Conservation (phyloP, 2,113 vertebrate species). For the Meriones unguiculatus region DNA sequence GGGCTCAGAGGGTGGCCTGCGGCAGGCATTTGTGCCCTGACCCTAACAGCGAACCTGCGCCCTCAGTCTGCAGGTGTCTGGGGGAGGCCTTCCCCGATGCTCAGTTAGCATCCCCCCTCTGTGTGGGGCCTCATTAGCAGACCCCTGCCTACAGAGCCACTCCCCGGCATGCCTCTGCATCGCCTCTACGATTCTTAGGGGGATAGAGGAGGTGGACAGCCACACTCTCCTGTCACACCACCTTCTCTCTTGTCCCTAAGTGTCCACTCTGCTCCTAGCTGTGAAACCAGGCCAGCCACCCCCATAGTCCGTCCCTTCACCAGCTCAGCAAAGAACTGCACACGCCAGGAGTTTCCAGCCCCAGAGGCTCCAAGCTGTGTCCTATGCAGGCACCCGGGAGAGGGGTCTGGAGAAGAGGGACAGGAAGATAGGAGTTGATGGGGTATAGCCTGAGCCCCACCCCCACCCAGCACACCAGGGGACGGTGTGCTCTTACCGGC, state of each 20-base stretch:
- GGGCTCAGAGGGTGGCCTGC: background rate
- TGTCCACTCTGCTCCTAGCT: conserved; percentile 31
- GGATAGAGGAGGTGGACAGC: background rate
- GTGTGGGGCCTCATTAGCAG: background rate
- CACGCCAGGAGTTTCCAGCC: background rate
- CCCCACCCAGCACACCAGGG: no score
- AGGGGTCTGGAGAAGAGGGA: background rate
- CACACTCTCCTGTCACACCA: fast-evolving
- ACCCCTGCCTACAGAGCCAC: background rate
- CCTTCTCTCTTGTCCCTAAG: background rate
- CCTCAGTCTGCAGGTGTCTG: background rate
- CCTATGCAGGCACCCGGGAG: background rate
- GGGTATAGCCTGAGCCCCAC: background rate
- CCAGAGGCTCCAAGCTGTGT: background rate
- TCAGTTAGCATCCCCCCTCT: background rate
- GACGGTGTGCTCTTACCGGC: background rate
- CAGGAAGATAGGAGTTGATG: no score
- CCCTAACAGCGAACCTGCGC: background rate
- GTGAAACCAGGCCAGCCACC: conserved; percentile 43
- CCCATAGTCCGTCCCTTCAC: background rate
- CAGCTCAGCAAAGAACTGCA: background rate
- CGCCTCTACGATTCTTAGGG: background rate
- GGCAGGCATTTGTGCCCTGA: background rate
- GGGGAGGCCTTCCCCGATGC: background rate
- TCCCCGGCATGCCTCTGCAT: background rate